Evolutionary conservation across 2,888 invertebrate genomes (phyloP), one percentile per base, ranked within the genome.

Genomic region (Nemoura dubitans): DNA sequence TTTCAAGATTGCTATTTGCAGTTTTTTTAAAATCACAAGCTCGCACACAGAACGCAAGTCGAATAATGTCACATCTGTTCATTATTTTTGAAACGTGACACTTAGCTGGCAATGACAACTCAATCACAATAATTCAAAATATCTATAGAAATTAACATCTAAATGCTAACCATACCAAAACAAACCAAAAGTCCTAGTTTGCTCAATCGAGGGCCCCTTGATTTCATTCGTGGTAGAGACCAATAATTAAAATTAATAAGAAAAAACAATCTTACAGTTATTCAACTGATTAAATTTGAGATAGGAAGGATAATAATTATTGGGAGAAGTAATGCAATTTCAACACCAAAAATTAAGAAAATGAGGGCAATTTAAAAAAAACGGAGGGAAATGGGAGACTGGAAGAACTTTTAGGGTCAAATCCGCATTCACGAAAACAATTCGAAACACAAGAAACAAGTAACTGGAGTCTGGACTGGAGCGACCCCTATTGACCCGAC

Each of bases 261-360:
- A 90, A 94, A 92, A 89, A 92, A 92, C 86, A 89, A 88, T 21
- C 89, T 89, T 59, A 90, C 89, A 1, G 89, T 30, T 27, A 89
- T 86, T 89, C 91, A 92, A 80, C 89, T 89, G 29, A 89, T 43
- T 85, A 91, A 86, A 87, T 91, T 91, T 30, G 90, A 89, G 86
- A 89, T 89, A 89, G 27, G 90, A 88, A 92, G 88, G 86, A 90
- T 90, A 88, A 92, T 90, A 89, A 94, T 93, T 91, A 94, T 91
- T 0, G 94, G 94, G 0, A 95, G 90, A 90, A 95, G 92, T 90
- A 95, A 89, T 0, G 94, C 93, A 92, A 95, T 94, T 94, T 95
- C 95, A 88, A 95, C 93, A 92, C 95, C 95, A 93, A 95, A 95
- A 92, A 95, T 94, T 93, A 95, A 91, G 90, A 95, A 95, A 92